phyloP scores from a whole-genome alignment of 1,140 invertebrate species.

The Drosophila parabipectinata region DNA sequence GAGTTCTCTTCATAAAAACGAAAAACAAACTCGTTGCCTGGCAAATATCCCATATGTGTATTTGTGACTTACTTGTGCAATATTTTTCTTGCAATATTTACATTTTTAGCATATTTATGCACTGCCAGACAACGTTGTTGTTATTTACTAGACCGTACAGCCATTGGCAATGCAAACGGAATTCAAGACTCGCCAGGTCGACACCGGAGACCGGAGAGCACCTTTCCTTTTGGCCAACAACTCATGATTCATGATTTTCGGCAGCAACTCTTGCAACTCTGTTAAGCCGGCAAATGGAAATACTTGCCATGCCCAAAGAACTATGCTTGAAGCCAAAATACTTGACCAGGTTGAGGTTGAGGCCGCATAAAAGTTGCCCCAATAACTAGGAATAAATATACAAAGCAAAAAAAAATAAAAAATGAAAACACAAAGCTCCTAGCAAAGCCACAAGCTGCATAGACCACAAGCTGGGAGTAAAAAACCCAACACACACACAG shows the following conservation, averaged over 20 bases:
- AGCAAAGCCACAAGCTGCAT: constrained; percentile 46
- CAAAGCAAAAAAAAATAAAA: constrained; percentile 11
- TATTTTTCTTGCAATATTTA: constrained; percentile 70
- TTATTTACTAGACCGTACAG: constrained; percentile 69
- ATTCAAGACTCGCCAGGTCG: constrained; percentile 64
- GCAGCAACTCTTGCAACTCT: constrained; percentile 49
- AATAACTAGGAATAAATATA: constrained; percentile 41
- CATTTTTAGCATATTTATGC: constrained; percentile 75
- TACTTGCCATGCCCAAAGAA: constrained; percentile 63
- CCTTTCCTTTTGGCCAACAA: constrained; percentile 3
- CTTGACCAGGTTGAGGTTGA: constrained; percentile 31
- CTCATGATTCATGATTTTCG: constrained; percentile 32
- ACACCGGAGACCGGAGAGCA: constrained; percentile 22
- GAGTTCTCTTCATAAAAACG: neutral
- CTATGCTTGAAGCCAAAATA: constrained; percentile 59
- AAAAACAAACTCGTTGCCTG: constrained; percentile 36
- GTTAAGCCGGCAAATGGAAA: constrained; percentile 67
- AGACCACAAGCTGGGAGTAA: constrained; percentile 22
- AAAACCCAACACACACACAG: constrained; percentile 2
- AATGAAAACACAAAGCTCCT: constrained; percentile 9
- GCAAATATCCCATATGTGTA: constrained; percentile 16
- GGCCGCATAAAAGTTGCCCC: constrained; percentile 61
- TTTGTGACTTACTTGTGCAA: constrained; percentile 46
- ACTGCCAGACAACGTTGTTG: constrained; percentile 47
- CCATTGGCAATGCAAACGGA: constrained; percentile 72